Percentiles rank a stretch among this genome's conserved stretches.
Evolutionary conservation across 1,140 invertebrate genomes (phyloP).

Genomic region (Popillia japonica): DNA sequence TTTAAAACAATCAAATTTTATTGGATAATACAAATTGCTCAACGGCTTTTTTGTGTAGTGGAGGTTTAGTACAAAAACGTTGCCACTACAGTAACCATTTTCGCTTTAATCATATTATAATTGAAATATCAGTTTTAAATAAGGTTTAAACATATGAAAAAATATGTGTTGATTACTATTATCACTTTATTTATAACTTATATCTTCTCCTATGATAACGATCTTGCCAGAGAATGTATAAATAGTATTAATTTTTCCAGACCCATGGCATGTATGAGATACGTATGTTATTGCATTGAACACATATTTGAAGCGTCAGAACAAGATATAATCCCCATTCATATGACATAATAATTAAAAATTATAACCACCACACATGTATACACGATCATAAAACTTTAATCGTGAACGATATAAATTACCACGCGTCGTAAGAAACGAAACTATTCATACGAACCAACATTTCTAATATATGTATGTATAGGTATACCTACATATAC

Average conservation of each 20-base stretch:
- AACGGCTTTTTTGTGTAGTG: too few species aligned
- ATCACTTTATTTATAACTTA: conserved; percentile 16
- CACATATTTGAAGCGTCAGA: not conserved
- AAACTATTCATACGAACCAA: conserved; percentile 26
- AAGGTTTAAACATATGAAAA: not conserved
- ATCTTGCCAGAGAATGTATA: not conserved
- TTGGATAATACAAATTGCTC: too few species aligned
- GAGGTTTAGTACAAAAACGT: too few species aligned
- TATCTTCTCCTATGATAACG: not conserved
- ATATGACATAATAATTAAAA: conserved; percentile 34
- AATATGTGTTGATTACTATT: conserved; percentile 3
- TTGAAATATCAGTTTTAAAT: not conserved
- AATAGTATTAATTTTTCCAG: conserved; percentile 7
- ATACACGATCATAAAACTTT: conserved; percentile 21
- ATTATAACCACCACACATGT: conserved; percentile 12
- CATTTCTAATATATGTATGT: conserved; percentile 33
- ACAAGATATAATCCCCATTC: conserved; percentile 22
- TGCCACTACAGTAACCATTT: not conserved
- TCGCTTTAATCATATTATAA: not conserved
- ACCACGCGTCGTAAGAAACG: not conserved
- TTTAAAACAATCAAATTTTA: too few species aligned
- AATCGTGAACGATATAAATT: conserved; percentile 31
- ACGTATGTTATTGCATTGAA: not conserved
- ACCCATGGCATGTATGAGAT: not conserved
- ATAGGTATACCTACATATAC: too few species aligned